Evolutionary conservation across 1,140 invertebrate genomes (phyloP).

Genomic region (Temnothorax curvispinosus): DNA sequence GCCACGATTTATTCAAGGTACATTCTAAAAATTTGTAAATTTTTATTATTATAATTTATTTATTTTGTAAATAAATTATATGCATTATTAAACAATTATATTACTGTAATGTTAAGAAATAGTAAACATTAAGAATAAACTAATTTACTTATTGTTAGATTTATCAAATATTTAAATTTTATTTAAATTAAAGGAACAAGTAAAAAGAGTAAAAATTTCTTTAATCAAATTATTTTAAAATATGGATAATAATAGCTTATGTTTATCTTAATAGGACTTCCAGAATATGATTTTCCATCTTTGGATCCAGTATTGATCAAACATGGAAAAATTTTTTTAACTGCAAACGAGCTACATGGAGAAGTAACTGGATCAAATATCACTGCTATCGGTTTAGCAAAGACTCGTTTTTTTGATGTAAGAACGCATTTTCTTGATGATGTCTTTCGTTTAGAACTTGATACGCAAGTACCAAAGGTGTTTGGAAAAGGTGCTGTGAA

Average conservation of each 20-base stretch:
- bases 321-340: background rate
- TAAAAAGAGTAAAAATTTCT: background rate
- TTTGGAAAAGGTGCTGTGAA: background rate
- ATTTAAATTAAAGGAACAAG: background rate
- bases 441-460: background rate
- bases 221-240: background rate
- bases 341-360: background rate
- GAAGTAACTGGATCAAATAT: background rate
- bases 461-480: background rate
- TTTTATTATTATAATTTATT: background rate
- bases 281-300: background rate
- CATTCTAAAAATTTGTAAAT: background rate
- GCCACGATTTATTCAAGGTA: background rate
- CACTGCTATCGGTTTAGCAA: background rate
- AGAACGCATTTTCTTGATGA: background rate
- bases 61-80: background rate
- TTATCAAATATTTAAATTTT: background rate
- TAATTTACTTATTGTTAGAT: background rate
- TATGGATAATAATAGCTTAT: background rate
- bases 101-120: too few relatives aligned
- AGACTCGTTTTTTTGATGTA: background rate
- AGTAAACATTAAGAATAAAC: background rate
- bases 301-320: background rate
- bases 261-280: background rate
- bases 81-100: background rate